Conservation (phyloP, 1,140 invertebrate genomes). For the Brachionus calyciflorus region DNA sequence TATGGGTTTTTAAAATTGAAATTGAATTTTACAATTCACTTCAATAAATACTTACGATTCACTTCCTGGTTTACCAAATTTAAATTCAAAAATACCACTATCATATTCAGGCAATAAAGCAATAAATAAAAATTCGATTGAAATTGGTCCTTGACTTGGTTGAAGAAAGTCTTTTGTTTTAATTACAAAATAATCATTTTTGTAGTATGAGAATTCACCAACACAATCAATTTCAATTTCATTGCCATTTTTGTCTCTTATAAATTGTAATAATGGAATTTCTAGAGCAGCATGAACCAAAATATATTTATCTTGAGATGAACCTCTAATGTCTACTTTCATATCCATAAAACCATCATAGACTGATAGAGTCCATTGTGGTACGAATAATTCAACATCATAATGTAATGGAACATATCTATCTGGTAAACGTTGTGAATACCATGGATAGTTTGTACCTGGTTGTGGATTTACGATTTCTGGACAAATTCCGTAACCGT, state of each 20-base stretch:
- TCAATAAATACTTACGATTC: conserved; percentile 9
- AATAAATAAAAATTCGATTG: conserved; percentile 20
- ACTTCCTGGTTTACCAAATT: conserved; percentile 10
- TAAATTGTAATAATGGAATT: conserved; percentile 2
- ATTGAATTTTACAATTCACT: not conserved
- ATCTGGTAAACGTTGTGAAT: not conserved
- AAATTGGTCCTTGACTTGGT: not conserved
- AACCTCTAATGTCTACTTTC: not conserved
- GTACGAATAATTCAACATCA: conserved; percentile 18
- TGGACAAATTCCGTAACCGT: not conserved
- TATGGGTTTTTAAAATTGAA: not conserved
- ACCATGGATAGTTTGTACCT: conserved; percentile 13
- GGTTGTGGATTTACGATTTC: conserved; percentile 5
- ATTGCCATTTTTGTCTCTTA: not conserved
- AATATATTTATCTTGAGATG: not conserved
- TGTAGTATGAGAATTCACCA: not conserved
- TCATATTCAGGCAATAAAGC: conserved; percentile 19
- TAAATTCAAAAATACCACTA: conserved; percentile 44
- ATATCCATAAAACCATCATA: conserved; percentile 29
- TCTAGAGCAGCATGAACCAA: not conserved
- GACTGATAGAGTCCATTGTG: not conserved
- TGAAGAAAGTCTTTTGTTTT: not conserved
- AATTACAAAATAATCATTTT: conserved; percentile 23
- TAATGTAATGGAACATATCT: not conserved
- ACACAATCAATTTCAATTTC: conserved; percentile 3